Conservation (phyloP, 2,888 invertebrate species). For the Scaptodrosophila latifasciaeformis region DNA sequence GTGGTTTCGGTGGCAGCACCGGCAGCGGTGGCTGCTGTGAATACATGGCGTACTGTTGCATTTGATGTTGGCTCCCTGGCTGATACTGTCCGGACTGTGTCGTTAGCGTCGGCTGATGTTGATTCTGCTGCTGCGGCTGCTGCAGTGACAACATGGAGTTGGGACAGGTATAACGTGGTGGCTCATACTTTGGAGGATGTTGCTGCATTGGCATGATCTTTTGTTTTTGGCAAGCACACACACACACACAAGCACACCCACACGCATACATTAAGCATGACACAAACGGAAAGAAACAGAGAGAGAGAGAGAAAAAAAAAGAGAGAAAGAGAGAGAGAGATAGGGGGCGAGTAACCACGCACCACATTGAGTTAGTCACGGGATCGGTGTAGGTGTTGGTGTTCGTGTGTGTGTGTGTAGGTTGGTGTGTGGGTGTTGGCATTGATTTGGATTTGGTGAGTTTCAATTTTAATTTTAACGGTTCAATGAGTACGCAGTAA, state of each 20-base stretch:
- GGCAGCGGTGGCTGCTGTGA: conserved; percentile 65
- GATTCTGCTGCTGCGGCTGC: conserved; percentile 60
- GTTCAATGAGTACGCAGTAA: background rate
- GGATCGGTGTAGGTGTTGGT: background rate
- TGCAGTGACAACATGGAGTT: conserved; percentile 70
- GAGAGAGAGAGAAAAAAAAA: background rate
- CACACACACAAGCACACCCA: conserved; percentile 6
- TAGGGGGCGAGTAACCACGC: conserved; percentile 28
- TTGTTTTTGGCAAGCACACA: conserved; percentile 3
- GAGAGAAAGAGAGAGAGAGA: background rate
- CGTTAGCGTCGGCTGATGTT: conserved; percentile 35
- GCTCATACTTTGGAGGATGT: conserved; percentile 74
- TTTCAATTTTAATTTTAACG: background rate
- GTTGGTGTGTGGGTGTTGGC: background rate
- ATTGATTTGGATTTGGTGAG: background rate
- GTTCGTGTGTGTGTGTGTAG: background rate
- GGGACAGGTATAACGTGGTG: conserved; percentile 74
- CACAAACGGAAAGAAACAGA: background rate
- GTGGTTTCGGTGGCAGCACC: conserved; percentile 75
- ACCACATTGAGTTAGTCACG: conserved; percentile 37
- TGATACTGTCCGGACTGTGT: conserved; percentile 34
- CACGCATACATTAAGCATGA: conserved; percentile 1
- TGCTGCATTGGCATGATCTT: conserved; percentile 74
- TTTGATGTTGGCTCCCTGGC: conserved; percentile 45
- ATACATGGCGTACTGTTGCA: conserved; percentile 64